phyloP scores from a whole-genome alignment of 1,140 invertebrate genomes.

The Bilobella aurantiaca region DNA sequence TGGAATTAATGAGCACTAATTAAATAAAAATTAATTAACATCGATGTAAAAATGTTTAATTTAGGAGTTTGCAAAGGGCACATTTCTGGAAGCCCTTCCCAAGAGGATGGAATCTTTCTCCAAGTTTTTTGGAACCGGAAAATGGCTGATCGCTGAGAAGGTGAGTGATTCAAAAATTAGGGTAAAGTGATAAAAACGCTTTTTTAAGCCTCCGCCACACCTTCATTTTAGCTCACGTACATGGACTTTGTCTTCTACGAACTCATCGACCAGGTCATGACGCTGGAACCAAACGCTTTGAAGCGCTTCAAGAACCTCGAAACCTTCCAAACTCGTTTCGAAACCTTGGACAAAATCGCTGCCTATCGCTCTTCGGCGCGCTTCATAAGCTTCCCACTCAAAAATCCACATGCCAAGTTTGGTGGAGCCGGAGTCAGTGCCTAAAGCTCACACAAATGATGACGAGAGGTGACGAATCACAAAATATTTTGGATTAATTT shows the following conservation, averaged over 20 bases:
- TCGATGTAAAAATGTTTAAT: slow-evolving; percentile 8
- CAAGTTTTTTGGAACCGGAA: slow-evolving; percentile 41
- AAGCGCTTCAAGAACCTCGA: slow-evolving; percentile 41
- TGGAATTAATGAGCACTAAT: too few species aligned
- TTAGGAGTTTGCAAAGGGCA: slow-evolving; percentile 40
- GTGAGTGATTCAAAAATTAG: slow-evolving; percentile 35
- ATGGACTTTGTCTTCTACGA: slow-evolving; percentile 47
- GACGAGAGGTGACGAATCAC: too few species aligned
- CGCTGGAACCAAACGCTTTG: slow-evolving; percentile 39
- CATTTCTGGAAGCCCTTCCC: slow-evolving; percentile 38
- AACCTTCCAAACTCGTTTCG: slow-evolving; percentile 39
- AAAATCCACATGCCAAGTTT: slow-evolving; percentile 41
- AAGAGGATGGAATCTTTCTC: slow-evolving; percentile 39
- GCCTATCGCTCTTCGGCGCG: slow-evolving; percentile 40
- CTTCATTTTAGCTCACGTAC: slow-evolving; percentile 41
- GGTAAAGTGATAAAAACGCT: not conserved
- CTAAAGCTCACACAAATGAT: too few species aligned
- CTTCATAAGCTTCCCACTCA: slow-evolving; percentile 40
- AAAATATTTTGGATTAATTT: too few species aligned
- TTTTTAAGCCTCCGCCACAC: not conserved
- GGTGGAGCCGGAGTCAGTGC: slow-evolving; percentile 24
- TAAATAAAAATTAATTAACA: too few species aligned
- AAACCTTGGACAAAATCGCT: slow-evolving; percentile 39
- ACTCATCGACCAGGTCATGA: slow-evolving; percentile 41
- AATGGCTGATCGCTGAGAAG: slow-evolving; percentile 43